phyloP scores from a whole-genome alignment of 2,888 invertebrate genomes.

The Nysson spinosus region DNA sequence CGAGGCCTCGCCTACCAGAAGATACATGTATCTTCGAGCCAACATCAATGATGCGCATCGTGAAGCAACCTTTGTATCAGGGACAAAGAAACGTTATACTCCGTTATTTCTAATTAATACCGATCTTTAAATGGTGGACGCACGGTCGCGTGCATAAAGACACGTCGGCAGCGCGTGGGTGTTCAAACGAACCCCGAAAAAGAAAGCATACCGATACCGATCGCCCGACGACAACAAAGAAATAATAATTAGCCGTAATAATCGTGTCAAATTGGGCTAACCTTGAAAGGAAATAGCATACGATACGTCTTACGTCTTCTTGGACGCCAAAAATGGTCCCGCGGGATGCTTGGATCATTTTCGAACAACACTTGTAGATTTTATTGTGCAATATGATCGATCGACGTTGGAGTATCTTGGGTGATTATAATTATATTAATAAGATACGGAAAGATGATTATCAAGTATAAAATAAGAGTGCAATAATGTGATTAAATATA shows the following conservation, averaged over 20 bases:
- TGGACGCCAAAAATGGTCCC: conserved; percentile 39
- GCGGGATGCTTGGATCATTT: conserved; percentile 3
- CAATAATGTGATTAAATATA: too few relatives aligned
- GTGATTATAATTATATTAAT: not conserved
- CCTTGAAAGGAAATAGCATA: conserved; percentile 39
- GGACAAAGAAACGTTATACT: conserved; percentile 24
- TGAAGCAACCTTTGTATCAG: conserved; percentile 19
- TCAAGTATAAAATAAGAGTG: too few relatives aligned
- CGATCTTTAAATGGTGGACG: conserved; percentile 38
- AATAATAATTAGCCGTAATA: conserved; percentile 58
- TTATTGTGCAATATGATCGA: not conserved
- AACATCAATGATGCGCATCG: conserved; percentile 20
- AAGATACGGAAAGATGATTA: too few relatives aligned
- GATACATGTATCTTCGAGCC: conserved; percentile 1
- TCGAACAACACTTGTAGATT: not conserved
- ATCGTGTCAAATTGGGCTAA: conserved; percentile 51
- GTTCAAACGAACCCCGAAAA: conserved; percentile 36
- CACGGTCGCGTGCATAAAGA: conserved; percentile 20
- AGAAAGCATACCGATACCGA: conserved; percentile 22
- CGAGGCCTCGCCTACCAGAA: conserved; percentile 13
- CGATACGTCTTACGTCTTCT: conserved; percentile 9
- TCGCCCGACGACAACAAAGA: conserved; percentile 46
- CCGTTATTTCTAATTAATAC: conserved; percentile 56
- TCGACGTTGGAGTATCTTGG: not conserved
- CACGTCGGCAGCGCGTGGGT: conserved; percentile 43